phyloP scores from a whole-genome alignment of 2,797 vertebrate species.

The Ptychobarbus kaznakovi region DNA sequence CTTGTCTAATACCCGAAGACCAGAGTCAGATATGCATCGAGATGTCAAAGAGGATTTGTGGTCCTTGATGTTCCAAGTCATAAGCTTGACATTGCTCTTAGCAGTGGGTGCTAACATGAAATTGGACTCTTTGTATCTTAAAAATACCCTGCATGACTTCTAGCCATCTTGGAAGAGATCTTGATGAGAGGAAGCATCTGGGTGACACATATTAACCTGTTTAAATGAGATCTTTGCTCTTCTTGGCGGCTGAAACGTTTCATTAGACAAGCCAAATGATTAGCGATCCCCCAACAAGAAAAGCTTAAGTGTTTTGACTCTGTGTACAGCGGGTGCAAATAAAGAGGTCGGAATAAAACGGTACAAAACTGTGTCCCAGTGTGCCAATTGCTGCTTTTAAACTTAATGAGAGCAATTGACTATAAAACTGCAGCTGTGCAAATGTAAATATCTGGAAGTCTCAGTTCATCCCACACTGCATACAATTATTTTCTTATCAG shows the following conservation, averaged over 20 bases:
- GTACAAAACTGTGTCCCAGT: neutral
- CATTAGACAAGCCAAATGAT: slow-evolving; percentile 36
- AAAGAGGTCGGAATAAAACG: slow-evolving; percentile 3
- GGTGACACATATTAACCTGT: slow-evolving; percentile 28
- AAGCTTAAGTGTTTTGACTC: slow-evolving; percentile 14
- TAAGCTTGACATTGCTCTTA: slow-evolving; percentile 40
- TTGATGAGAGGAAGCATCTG: slow-evolving; percentile 37
- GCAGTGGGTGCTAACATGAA: slow-evolving; percentile 29
- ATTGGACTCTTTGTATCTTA: slow-evolving; percentile 40
- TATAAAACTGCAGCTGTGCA: slow-evolving; percentile 8
- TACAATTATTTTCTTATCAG: neutral
- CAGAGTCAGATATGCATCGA: slow-evolving; percentile 21
- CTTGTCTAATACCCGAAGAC: slow-evolving; percentile 27
- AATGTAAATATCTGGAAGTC: slow-evolving; percentile 4
- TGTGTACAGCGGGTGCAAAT: slow-evolving; percentile 1
- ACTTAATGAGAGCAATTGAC: slow-evolving; percentile 19
- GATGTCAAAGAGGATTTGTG: slow-evolving; percentile 52
- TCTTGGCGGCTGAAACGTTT: neutral
- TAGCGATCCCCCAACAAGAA: neutral
- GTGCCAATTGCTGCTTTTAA: slow-evolving; percentile 12
- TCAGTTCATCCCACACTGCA: neutral
- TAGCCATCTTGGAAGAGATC: slow-evolving; percentile 8
- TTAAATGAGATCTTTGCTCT: slow-evolving; percentile 28
- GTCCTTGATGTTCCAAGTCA: slow-evolving; percentile 34
- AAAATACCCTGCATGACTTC: slow-evolving; percentile 4